phyloP scores from a whole-genome alignment of 2,888 invertebrate species.

The Ormyrus rosae region DNA sequence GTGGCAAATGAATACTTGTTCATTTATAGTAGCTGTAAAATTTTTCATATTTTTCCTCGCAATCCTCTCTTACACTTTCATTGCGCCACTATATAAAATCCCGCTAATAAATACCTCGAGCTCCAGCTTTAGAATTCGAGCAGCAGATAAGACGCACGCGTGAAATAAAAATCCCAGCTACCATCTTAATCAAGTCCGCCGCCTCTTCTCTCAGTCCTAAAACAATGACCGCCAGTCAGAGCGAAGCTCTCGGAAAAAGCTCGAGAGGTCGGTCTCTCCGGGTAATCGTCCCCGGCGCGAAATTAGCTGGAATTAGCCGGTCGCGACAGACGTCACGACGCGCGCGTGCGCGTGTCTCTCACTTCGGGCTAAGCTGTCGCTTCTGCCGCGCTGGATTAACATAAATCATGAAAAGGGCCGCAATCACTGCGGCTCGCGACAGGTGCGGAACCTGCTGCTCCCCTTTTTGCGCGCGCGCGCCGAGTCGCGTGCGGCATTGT shows the following conservation, averaged over 20 bases:
- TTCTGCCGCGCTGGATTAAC: conserved; percentile 32
- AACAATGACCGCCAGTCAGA: too few relatives aligned
- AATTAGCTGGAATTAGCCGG: conserved; percentile 50
- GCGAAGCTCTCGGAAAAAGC: too few relatives aligned
- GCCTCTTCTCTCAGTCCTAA: too few relatives aligned
- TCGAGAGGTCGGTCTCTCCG: too few relatives aligned
- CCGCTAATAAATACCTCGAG: too few relatives aligned
- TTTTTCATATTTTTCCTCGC: background rate
- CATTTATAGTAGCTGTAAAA: background rate
- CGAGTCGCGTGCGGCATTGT: too few relatives aligned
- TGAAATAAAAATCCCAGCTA: background rate
- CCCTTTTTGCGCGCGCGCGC: background rate
- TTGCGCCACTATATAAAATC: too few relatives aligned
- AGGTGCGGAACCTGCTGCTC: conserved; percentile 35
- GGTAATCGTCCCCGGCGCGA: conserved; percentile 4
- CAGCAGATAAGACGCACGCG: too few relatives aligned
- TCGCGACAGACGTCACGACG: conserved; percentile 33
- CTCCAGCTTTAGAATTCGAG: too few relatives aligned
- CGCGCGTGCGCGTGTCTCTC: background rate
- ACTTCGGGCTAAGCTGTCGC: background rate
- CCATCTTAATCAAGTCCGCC: background rate
- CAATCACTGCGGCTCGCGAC: conserved; percentile 35
- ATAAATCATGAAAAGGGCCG: conserved; percentile 42
- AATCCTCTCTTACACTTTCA: too few relatives aligned
- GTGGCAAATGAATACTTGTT: background rate